phyloP scores from a whole-genome alignment of 2,888 invertebrate genomes.

The Chirona hameri region DNA sequence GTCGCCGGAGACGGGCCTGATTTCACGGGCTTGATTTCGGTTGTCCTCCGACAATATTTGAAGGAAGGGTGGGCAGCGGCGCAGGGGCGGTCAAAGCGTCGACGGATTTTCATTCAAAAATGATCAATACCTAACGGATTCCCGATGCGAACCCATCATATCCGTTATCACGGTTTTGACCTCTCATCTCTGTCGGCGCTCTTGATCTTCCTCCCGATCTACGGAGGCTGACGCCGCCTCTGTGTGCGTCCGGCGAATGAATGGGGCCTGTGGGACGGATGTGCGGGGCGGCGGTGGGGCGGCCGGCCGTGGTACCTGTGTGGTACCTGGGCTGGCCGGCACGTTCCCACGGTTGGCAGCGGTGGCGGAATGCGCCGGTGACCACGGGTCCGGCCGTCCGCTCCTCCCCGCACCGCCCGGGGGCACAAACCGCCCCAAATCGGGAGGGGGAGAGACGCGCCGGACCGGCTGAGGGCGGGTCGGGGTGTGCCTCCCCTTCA shows the following conservation, averaged over 20 bases:
- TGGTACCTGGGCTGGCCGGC: neutral
- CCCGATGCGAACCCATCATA: no score
- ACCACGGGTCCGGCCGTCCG: neutral
- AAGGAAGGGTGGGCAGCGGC: neutral
- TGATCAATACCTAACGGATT: no score
- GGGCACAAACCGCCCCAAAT: neutral
- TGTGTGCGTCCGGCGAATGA: neutral
- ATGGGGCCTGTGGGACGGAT: constrained; percentile 1
- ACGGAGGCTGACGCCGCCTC: neutral
- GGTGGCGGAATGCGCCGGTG: neutral
- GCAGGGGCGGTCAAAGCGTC: neutral
- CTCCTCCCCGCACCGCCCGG: neutral
- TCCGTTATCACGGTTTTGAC: neutral
- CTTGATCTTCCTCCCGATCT: neutral
- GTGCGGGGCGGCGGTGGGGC: neutral
- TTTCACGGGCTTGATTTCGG: constrained; percentile 24
- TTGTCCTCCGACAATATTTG: constrained; percentile 12
- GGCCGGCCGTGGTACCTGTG: constrained; percentile 2
- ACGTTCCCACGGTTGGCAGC: constrained; percentile 1
- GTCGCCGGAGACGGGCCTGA: neutral
- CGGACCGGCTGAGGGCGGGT: no score
- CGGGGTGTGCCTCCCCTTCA: no score
- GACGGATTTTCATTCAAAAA: no score
- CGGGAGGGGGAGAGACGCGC: no score
- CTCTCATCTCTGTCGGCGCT: neutral